Base-by-base conservation (phyloP, 2,113 vertebrate species). In the Larimichthys crocea region DNA sequence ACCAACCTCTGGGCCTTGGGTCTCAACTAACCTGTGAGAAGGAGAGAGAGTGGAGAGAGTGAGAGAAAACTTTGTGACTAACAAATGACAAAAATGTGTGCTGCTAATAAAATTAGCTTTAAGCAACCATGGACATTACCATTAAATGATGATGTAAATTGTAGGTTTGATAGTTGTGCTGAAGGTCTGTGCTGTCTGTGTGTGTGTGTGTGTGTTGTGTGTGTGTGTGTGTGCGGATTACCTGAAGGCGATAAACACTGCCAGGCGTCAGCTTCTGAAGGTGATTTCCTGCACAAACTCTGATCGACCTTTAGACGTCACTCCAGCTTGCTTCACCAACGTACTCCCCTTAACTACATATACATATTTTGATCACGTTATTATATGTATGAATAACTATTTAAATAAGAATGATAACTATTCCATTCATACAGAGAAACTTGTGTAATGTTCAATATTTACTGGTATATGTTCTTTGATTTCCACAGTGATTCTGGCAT, bases 241-340 rank as follows among this genome's bases (percentile, higher is more conserved):
- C 98, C 98, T 97, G 94, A 99, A 99, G 56, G 96, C 93, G 55
- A 99, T 97, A 62, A n/a, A 97, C 86, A 49, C 97, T 99, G 89
- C 98, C 98, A 5, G 98, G 97, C 8, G 97, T 97, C 72, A 99
- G 88, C 50, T 95, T 96, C 93, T 98, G 95, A 88, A 99, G 79
- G 94, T 94, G 90, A 99, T 97, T 94, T 99, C 97, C 90, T 99
- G 97, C 74, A 99, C 96, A 74, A 96, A 99, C 93, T 97, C 97
- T 80, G 95, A 96, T 15, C 92, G 93, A 17, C 96, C 97, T 92
- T 98, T 98, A 48, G 95, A 94, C 0, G 94, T 93, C 67, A 96
- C 91, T 71, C 94, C 96, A 80, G 96, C 95, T 81, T 95, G 94
- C 86, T 95, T 97, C 85, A 98, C 97, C 86, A 99, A 92, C 64